Base-by-base conservation (phyloP, 2,113 vertebrate genomes). In the Pagrus major region DNA sequence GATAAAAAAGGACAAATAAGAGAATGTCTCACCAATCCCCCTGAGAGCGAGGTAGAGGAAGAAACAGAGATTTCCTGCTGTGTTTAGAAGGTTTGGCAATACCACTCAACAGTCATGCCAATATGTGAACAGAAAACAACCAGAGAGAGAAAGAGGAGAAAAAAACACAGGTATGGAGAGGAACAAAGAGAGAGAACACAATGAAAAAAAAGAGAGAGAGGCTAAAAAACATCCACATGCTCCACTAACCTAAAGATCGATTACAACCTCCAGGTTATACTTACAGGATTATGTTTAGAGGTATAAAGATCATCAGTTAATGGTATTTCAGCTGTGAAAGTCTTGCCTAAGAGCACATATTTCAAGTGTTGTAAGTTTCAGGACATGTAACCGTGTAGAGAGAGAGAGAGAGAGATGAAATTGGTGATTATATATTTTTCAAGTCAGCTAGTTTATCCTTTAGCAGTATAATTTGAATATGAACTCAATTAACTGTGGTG, bases 1-100 rank as follows among this genome's bases (percentile, higher is more conserved):
- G 77, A 86, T 86, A 71, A 91, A 86, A 85, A 74, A 61, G 56
- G 76, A 83, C 83, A 92, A 89, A 76, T 76, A 86, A 75, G 80
- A 79, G 61, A 87, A 79, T 60, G 66, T 74, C 78, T 85, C 82
- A 66, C 59, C 49, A 29, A 77, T 86, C 64, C 87, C 86, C 71
- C 51, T 16, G 86, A 87, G 82, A 89, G 70, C 0, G 16, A 80
- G 77, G 58, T 44, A 44, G 61, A 74, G 77, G 83, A 86, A 66
- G 63, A 76, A 71, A 88, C 76, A 83, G 49, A 82, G 82, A 80
- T 71, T 59, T 81, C 87, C 83, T 20, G 76, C 87, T 85, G 90
- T 61, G 83, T 78, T 91, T 59, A 72, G 85, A 80, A 44, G 85
- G 76, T 80, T 39, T 85, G 85, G 85, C 82, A 85, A 51, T 41